Conservation (phyloP, 2,113 vertebrate genomes). For the Mixornis gularis region DNA sequence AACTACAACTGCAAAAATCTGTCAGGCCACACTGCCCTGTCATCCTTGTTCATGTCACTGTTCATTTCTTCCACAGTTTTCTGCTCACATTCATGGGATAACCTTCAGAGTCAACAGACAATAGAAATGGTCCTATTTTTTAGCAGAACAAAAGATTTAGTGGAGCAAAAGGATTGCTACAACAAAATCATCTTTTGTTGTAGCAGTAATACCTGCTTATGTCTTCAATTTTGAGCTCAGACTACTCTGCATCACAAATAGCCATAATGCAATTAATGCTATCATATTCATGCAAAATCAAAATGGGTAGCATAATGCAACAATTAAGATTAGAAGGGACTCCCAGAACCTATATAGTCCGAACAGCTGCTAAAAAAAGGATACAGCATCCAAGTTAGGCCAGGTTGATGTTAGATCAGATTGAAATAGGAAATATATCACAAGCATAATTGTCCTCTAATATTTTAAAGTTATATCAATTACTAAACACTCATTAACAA, state of each 20-base stretch:
- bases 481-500: not conserved
- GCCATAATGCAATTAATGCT: not conserved
- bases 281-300: not conserved
- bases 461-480: not conserved
- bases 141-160: not conserved
- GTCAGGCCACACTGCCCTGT: not conserved
- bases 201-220: not conserved
- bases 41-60: not conserved
- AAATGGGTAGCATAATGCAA: not conserved
- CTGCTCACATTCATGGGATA: not conserved
- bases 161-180: not conserved
- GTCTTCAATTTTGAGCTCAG: not conserved
- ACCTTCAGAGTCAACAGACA: not conserved
- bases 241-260: not conserved
- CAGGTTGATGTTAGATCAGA: not conserved
- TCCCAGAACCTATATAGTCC: not conserved
- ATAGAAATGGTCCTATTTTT: not conserved
- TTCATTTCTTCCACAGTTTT: not conserved
- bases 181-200: not conserved
- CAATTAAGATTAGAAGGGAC: not conserved
- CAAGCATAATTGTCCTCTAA: not conserved
- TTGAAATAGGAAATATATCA: not conserved
- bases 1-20: not conserved
- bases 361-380: not conserved
- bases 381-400: not conserved